These are phyloP conservation scores for Chrysemys picta DNA, from an alignment of 2,113 vertebrate genomes.

Conservation along the genomic window DNA sequence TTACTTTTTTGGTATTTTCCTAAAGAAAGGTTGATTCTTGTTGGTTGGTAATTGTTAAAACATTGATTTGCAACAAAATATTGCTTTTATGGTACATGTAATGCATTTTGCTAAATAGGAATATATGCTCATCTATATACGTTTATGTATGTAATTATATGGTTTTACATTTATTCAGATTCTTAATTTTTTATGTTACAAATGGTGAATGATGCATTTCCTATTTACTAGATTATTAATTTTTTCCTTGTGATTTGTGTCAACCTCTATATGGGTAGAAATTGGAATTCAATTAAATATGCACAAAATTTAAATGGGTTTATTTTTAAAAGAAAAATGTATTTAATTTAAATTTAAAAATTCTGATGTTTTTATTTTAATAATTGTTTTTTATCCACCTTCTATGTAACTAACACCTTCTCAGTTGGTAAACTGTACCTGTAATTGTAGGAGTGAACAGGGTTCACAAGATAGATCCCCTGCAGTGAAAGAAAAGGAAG, in stretches of 20 bases:
- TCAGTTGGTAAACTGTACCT: fast-evolving
- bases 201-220: not conserved
- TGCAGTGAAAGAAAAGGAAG: not conserved
- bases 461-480: not conserved
- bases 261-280: not conserved
- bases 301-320: not conserved
- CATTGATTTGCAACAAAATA: not conserved
- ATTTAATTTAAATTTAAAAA: not conserved
- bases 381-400: not conserved
- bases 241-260: not conserved
- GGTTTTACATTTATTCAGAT: not conserved
- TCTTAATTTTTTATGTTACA: not conserved
- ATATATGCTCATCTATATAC: not conserved
- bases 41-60: not conserved
- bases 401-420: not conserved
- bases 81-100: not conserved
- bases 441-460: fast-evolving
- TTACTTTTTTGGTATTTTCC: not conserved
- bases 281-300: not conserved
- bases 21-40: not conserved
- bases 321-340: not conserved
- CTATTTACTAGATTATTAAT: not conserved
- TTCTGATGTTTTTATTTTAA: not conserved
- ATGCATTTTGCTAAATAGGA: not conserved
- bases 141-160: not conserved